phyloP scores from a whole-genome alignment of 1,140 invertebrate species.

The Tetranychus cinnabarinus region DNA sequence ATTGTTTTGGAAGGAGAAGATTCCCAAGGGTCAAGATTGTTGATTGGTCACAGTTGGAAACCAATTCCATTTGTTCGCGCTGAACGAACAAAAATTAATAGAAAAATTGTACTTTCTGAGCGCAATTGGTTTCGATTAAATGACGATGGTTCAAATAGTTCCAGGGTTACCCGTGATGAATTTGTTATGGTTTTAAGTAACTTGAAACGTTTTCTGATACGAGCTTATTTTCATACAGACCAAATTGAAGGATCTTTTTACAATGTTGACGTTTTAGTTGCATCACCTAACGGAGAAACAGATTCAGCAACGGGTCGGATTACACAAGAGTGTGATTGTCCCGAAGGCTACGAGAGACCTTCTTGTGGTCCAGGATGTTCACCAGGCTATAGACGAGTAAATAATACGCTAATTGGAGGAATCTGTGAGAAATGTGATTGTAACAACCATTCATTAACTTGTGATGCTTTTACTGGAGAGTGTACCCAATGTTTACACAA shows the following conservation, averaged over 20 bases:
- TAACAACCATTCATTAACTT: constrained; percentile 55
- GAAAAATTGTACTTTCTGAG: too few relatives aligned
- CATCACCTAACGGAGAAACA: constrained; percentile 14
- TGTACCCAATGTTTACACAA: constrained; percentile 38
- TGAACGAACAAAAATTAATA: too few relatives aligned
- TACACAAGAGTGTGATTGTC: constrained; percentile 32
- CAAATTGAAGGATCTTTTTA: constrained; percentile 53
- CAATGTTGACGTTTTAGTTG: constrained; percentile 24
- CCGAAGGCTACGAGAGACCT: constrained; percentile 39
- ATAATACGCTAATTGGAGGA: constrained; percentile 29
- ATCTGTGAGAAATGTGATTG: constrained; percentile 68
- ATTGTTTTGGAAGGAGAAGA: constrained; percentile 47
- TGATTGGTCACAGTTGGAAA: too few relatives aligned
- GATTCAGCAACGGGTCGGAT: constrained; percentile 12
- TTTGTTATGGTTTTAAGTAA: constrained; percentile 19
- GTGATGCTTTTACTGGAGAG: constrained; percentile 33
- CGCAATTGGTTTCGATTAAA: too few relatives aligned
- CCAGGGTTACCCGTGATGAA: too few relatives aligned
- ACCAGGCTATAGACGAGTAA: constrained; percentile 48
- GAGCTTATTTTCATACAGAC: constrained; percentile 77
- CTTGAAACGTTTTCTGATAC: constrained; percentile 50
- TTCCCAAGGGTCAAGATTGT: too few relatives aligned
- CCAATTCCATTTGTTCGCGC: too few relatives aligned
- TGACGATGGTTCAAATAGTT: too few relatives aligned
- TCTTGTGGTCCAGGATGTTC: constrained; percentile 54